Evolutionary conservation across 2,888 invertebrate genomes (phyloP), one percentile per base, ranked within the genome.

Genomic region (Argyresthia albistria): DNA sequence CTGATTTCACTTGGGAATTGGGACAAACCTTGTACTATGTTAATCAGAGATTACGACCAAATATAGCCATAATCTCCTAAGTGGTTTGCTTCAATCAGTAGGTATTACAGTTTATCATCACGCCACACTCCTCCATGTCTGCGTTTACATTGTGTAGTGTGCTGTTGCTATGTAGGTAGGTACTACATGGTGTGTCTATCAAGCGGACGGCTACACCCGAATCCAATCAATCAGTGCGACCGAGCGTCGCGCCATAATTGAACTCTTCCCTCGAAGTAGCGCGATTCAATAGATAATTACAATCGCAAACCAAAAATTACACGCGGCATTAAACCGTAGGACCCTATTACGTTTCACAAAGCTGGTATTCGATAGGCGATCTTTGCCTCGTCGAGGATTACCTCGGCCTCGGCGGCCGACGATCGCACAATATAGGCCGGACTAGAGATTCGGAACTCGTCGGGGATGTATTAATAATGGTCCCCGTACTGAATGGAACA

Each of bases 241-340:
- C 72, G 70, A 82, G 75, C 81, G 76, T 72, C 73, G 72, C 76
- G 70, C 71, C 72, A 76, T 80, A 84, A 84, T 83, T 77, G 80
- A 82, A 83, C 80, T 83, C 80, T 82, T 81, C 81, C 77, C 80
- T 70, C 66, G 68, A 66, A 76, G 69, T 66, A 69, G 65, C 60
- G 69, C 75, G 67, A 78, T 78, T 78, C 78, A 75, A 80, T 80
- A 82, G 75, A 83, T 82, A 83, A 83, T 83, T 86, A 79, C 82
- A 80, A 82, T 78, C 71, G 82, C 83, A 81, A 83, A 86, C 83
- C 83, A 80, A 84, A 82, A 82, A 86, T 86, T 82, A 83, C 80
- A 80, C 72, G 80, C 79, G 65, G 76, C 78, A 79, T 84, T 83
- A 77, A 81, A 79, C 76, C 62, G 73, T 73, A 71, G 76, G 79